A percentile compares a stretch with the other conserved stretches of the same genome.
Conservation (phyloP, 2,797 vertebrate genomes). For the Cheirogaleus major region DNA sequence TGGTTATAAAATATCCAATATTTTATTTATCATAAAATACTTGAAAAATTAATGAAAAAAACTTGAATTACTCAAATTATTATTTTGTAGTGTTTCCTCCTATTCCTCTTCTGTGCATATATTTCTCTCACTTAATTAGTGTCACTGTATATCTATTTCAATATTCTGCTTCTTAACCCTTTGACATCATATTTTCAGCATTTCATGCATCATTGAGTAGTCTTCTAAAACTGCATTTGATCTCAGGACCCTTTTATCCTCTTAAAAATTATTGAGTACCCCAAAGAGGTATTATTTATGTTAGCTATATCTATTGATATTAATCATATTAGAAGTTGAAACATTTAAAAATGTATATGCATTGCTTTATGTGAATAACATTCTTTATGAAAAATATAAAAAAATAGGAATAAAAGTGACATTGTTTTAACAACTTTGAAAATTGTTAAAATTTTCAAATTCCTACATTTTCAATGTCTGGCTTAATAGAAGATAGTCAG, state of each 20-base stretch:
- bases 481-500: not conserved
- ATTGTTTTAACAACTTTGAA: not conserved
- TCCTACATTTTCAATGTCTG: not conserved
- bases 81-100: not conserved
- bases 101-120: not conserved
- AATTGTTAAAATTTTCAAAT: no score
- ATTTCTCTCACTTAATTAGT: not conserved
- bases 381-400: not conserved
- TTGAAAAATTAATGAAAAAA: not conserved
- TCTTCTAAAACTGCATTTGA: not conserved
- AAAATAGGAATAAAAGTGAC: not conserved
- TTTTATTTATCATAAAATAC: no score
- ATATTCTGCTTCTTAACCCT: not conserved
- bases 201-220: not conserved
- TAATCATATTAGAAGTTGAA: constrained; percentile 6
- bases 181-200: not conserved
- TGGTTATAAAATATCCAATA: not conserved
- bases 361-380: not conserved
- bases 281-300: not conserved
- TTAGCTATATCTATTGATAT: not conserved
- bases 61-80: not conserved
- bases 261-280: not conserved
- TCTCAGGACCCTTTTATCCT: not conserved
- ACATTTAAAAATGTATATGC: not conserved
- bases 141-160: not conserved